Base-by-base conservation (phyloP, 1,140 invertebrate genomes). In the Drosophila persimilis region DNA sequence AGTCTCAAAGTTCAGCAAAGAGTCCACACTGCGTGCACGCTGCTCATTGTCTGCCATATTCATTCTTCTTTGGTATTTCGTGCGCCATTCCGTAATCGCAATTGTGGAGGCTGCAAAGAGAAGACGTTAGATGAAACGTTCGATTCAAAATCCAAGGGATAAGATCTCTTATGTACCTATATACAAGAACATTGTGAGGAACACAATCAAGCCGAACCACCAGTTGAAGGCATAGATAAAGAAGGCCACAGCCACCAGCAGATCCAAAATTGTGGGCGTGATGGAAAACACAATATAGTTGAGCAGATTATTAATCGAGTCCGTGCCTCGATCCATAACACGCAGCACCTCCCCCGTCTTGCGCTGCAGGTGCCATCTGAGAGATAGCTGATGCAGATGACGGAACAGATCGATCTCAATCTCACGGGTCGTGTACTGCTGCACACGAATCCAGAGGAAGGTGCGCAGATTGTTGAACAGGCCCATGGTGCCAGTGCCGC, bases 1-100 rank as follows among this genome's bases (percentile, higher is more conserved):
- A 4, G 98, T 99, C 93, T 99, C 98, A 93, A 98, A 99, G 92
- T 99, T 99, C 0, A 99, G 93, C 41, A 99, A 92, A n/a, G 98
- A 99, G 91, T 99, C 98, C 0, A 99, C 97, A 64, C 96, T 98
- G 50, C 95, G 94, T n/a, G 97, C 95, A 89, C 97, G 95, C 57
- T 95, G 95, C 51, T 95, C 96, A 92, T 99, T 99, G 88, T 99
- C 98, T 0, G 97, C 95, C 17, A 96, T 92, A 92, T 99, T 99
- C 97, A 98, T 98, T 13, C 95, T 93, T 31, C 98, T 93, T 80
- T 98, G 95, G 91, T 95, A 99, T 91, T 99, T 98, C 0, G 97
- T 99, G 39, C 98, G 93, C 98, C 98, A 99, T 92, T 99, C 98
- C 1, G 98, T 99, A 17, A 99, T 93, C 7, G 92, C 89, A 80